Base-by-base conservation (phyloP, 2,888 invertebrate genomes). In the Nezara viridula region DNA sequence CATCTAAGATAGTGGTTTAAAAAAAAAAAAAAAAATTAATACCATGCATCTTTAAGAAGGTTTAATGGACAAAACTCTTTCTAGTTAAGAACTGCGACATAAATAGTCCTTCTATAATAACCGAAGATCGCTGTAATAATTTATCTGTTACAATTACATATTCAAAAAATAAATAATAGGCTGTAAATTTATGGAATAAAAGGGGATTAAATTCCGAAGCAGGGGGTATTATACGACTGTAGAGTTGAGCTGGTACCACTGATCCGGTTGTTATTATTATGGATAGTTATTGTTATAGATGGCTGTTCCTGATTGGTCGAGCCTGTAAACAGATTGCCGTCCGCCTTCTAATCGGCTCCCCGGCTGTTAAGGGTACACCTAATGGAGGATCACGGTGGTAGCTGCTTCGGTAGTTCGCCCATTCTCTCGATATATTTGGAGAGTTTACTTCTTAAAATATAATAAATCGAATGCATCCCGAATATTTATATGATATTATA, bases 281-380 rank as follows among this genome's bases (percentile, higher is more conserved):
- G 7, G 40, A 77, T 77, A 37, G 37, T 77, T 77, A 77, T 77
- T 77, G 77, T 77, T 77, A 77, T 40, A 40, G 77, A 77, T 77
- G 77, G 77, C 40, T 12, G 40, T 40, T 37, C 24, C 40, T 44
- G 77, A 77, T 77, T 4, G 73, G 73, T 16, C 73, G 40, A 44
- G 40, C 19, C 40, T 32, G 77, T 77, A 77, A 77, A 77, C 77
- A 77, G 77, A 77, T 77, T 77, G 73, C 73, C 37, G 19, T 21
- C 77, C 77, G 77, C 77, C 77, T 44, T 77, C 77, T 77, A 77
- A 77, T 77, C 77, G 77, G 21, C 21, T 37, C 4, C 73, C 40
- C 24, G 37, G 5, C 77, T 21, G 37, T 37, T 77, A 24, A 40
- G 40, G 16, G 40, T 77, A 77, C 77, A 40, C 40, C 40, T 77